Conservation (phyloP, 2,888 invertebrate genomes). For the Bellardia pandia region DNA sequence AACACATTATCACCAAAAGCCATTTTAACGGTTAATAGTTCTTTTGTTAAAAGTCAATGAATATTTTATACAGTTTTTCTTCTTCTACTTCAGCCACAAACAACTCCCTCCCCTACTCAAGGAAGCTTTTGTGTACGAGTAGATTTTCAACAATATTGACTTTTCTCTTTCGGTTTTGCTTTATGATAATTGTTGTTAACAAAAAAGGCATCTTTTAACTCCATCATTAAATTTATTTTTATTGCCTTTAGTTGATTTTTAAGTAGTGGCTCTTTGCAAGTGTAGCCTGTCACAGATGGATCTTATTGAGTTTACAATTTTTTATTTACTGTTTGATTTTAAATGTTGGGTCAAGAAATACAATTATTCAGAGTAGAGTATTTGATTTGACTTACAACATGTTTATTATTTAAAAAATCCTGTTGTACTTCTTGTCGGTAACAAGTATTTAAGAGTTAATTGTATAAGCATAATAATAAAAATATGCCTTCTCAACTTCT, state of each 20-base stretch:
- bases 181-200: slow-evolving; percentile 51
- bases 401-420: not conserved
- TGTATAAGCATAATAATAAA: too few species aligned
- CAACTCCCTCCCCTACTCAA: not conserved
- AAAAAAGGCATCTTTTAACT: slow-evolving; percentile 53
- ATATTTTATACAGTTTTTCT: slow-evolving; percentile 68
- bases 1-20: slow-evolving; percentile 47
- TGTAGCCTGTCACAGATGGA: not conserved
- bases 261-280: slow-evolving; percentile 6
- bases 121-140: slow-evolving; percentile 23
- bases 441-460: too few species aligned
- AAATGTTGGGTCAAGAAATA: slow-evolving; percentile 7
- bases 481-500: too few species aligned
- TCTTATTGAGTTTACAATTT: not conserved
- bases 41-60: slow-evolving; percentile 75
- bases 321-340: slow-evolving; percentile 36
- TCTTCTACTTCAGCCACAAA: not conserved
- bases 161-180: slow-evolving; percentile 9
- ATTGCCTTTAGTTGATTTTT: slow-evolving; percentile 34
- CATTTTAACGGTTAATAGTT: slow-evolving; percentile 73
- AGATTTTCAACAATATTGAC: not conserved
- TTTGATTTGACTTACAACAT: slow-evolving; percentile 2
- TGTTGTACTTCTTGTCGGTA: not conserved
- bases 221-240: slow-evolving; percentile 51
- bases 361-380: not conserved